phyloP scores from a whole-genome alignment of 2,888 invertebrate genomes.

The Tachina lurida region DNA sequence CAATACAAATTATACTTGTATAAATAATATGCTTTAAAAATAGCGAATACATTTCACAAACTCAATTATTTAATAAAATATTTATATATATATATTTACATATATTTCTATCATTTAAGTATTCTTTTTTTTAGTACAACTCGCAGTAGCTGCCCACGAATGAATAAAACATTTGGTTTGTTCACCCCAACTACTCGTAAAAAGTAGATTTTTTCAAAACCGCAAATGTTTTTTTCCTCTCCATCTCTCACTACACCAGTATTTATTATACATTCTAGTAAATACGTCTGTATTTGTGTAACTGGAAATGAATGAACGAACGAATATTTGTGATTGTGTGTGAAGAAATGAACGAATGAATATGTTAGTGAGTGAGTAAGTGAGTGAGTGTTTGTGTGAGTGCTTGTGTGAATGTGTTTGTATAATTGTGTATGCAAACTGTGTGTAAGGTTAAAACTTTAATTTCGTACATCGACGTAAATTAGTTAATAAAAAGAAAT shows the following conservation, averaged over 20 bases:
- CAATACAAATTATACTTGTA: background rate
- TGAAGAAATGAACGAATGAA: background rate
- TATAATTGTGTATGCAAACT: background rate
- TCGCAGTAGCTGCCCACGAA: background rate
- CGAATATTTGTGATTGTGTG: background rate
- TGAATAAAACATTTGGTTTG: background rate
- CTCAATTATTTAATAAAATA: slow-evolving; percentile 12
- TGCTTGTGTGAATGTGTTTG: background rate
- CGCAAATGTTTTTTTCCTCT: slow-evolving; percentile 38
- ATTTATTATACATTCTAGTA: background rate
- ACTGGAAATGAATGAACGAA: slow-evolving; percentile 4
- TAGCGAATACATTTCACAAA: background rate
- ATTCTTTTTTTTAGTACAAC: background rate
- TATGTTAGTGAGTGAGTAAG: background rate
- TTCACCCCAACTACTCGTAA: slow-evolving; percentile 31
- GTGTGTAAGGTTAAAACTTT: slow-evolving; percentile 39
- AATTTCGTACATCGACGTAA: slow-evolving; percentile 48
- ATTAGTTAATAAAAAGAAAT: slow-evolving; percentile 50
- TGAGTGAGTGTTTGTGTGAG: background rate
- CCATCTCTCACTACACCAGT: background rate
- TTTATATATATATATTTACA: background rate
- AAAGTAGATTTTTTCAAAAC: slow-evolving; percentile 40
- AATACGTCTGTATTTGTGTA: background rate
- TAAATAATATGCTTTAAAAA: background rate
- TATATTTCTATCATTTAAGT: background rate